phyloP scores from a whole-genome alignment of 2,113 vertebrate species.

The Manacus vitellinus region DNA sequence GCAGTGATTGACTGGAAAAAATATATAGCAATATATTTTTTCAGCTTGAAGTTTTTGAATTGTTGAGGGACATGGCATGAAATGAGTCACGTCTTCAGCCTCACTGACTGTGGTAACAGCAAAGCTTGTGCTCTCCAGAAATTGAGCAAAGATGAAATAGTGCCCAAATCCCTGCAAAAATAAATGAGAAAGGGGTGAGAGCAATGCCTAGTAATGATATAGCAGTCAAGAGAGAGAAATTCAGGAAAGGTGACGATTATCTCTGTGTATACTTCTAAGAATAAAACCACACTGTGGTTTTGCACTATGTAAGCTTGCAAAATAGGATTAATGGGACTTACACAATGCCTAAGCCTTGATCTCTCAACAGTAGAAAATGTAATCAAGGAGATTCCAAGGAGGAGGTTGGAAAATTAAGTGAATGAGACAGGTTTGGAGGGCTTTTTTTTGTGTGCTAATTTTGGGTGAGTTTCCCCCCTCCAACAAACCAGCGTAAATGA shows the following conservation, averaged over 20 bases:
- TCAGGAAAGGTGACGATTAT: background rate
- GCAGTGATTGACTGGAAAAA: background rate
- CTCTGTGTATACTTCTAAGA: background rate
- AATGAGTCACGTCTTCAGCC: background rate
- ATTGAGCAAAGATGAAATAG: background rate
- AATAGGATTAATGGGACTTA: constrained; percentile 4
- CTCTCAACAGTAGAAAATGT: background rate
- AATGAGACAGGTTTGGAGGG: background rate
- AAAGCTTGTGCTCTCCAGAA: background rate
- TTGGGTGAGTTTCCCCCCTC: background rate
- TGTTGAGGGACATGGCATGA: background rate
- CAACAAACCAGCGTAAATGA: background rate
- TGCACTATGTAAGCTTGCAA: background rate
- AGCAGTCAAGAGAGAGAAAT: background rate
- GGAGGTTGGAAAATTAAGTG: background rate
- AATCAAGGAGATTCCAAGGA: background rate
- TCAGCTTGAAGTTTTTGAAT: background rate
- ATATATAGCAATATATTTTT: background rate
- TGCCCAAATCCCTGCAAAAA: background rate
- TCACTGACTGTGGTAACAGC: background rate
- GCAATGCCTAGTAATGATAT: background rate
- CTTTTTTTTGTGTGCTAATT: background rate
- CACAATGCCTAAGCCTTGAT: background rate
- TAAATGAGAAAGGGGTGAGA: background rate
- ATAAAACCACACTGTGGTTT: background rate